A percentile compares a stretch with the other conserved stretches of the same genome.
phyloP scores from a whole-genome alignment of 2,113 vertebrate species.

The Eidolon helvum region DNA sequence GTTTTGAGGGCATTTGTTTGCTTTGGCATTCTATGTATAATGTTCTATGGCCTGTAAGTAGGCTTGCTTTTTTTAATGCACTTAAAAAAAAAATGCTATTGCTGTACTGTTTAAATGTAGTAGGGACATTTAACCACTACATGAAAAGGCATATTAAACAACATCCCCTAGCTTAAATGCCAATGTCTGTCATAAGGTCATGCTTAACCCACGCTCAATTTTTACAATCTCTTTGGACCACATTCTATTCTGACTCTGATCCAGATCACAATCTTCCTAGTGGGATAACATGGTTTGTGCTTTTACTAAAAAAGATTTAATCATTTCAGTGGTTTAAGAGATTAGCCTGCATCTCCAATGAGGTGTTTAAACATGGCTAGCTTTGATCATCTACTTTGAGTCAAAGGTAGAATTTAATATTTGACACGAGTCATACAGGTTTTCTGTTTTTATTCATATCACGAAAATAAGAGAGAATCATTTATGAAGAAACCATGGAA shows the following conservation, averaged over 20 bases:
- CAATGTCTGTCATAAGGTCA: neutral
- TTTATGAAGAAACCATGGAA: slow-evolving; percentile 24
- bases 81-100: neutral
- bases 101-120: neutral
- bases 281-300: neutral
- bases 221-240: neutral
- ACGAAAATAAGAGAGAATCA: slow-evolving; percentile 28
- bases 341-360: neutral
- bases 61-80: neutral
- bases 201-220: neutral
- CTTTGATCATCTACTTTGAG: slow-evolving; percentile 29
- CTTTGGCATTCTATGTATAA: neutral
- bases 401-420: slow-evolving; percentile 52
- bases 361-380: neutral
- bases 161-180: neutral
- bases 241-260: neutral
- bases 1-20: neutral
- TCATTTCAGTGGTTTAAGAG: slow-evolving; percentile 29
- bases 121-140: neutral
- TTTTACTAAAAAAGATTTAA: neutral
- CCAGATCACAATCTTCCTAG: neutral
- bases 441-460: slow-evolving; percentile 26
- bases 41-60: neutral
- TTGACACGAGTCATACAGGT: neutral
- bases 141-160: neutral